Conservation (phyloP, 2,113 vertebrate species). For the Dinomys branickii region DNA sequence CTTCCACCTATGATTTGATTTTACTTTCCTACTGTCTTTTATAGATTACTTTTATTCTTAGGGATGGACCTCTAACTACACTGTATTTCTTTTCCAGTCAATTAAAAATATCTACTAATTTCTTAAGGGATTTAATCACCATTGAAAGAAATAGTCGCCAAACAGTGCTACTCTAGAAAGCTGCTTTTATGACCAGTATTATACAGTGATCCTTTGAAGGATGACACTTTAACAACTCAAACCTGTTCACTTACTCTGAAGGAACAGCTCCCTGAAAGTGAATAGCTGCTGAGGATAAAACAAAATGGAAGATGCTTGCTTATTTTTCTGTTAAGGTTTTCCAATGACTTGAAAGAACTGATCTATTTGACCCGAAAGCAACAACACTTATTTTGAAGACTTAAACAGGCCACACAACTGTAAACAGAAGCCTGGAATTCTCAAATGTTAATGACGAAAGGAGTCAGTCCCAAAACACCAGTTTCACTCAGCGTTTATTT, state of each 20-base stretch:
- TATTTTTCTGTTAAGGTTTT: neutral
- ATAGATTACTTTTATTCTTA: neutral
- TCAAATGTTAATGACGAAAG: slow-evolving; percentile 66
- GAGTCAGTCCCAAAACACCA: slow-evolving; percentile 75
- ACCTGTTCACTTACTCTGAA: neutral
- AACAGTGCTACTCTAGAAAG: neutral
- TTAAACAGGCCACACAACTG: slow-evolving; percentile 55
- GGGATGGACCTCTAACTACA: neutral
- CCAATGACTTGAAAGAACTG: slow-evolving; percentile 54
- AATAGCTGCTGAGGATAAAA: slow-evolving; percentile 51
- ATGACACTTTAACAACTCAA: neutral
- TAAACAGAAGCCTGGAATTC: slow-evolving; percentile 57
- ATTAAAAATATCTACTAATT: slow-evolving; percentile 61
- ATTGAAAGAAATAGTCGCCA: slow-evolving; percentile 12
- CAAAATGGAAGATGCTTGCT: slow-evolving; percentile 1
- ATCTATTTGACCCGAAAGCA: slow-evolving; percentile 65
- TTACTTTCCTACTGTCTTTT: neutral
- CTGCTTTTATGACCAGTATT: neutral
- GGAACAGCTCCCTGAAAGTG: neutral
- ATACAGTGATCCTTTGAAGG: slow-evolving; percentile 22
- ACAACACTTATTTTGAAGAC: slow-evolving; percentile 67
- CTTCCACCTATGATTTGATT: neutral
- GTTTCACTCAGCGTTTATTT: slow-evolving; percentile 87
- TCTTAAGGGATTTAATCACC: neutral
- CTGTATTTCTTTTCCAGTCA: neutral